A percentile compares a stretch with the other conserved stretches of the same genome.
Evolutionary conservation across 2,113 vertebrate species (phyloP).

Genomic region (Rhodinocichla rosea): DNA sequence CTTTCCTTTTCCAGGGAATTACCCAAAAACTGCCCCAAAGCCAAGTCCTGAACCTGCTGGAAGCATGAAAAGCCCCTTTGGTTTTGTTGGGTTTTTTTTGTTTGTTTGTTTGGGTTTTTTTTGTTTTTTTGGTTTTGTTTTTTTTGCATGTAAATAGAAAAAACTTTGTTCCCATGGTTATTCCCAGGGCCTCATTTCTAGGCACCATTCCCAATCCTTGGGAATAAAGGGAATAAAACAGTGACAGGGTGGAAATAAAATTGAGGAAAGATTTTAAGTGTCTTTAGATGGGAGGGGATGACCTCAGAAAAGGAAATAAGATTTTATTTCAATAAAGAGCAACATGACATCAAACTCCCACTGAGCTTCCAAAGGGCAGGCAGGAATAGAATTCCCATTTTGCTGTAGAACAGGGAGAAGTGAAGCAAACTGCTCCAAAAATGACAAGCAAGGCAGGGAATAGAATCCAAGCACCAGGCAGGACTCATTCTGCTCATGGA

Average conservation of each 20-base stretch:
- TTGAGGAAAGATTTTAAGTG: neutral
- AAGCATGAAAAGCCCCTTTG: neutral
- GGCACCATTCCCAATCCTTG: neutral
- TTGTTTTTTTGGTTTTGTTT: neutral
- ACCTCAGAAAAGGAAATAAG: neutral
- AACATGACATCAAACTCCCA: neutral
- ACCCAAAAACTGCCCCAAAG: neutral
- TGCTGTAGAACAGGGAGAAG: neutral
- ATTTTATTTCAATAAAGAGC: neutral
- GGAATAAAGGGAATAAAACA: neutral
- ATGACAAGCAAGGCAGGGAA: neutral
- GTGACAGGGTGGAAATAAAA: neutral
- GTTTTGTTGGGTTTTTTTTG: neutral
- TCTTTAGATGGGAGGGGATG: neutral
- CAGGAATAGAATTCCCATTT: constrained; percentile 18
- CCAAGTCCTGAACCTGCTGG: neutral
- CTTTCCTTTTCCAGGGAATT: neutral
- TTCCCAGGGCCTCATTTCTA: neutral
- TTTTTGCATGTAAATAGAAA: neutral
- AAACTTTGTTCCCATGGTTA: neutral
- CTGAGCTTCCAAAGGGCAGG: constrained; percentile 4
- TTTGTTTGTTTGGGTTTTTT: neutral
- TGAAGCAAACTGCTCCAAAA: neutral
- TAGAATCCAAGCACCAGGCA: neutral
- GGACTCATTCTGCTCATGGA: neutral